Base-by-base conservation (phyloP, 1,140 invertebrate genomes). In the Musca vetustissima region DNA sequence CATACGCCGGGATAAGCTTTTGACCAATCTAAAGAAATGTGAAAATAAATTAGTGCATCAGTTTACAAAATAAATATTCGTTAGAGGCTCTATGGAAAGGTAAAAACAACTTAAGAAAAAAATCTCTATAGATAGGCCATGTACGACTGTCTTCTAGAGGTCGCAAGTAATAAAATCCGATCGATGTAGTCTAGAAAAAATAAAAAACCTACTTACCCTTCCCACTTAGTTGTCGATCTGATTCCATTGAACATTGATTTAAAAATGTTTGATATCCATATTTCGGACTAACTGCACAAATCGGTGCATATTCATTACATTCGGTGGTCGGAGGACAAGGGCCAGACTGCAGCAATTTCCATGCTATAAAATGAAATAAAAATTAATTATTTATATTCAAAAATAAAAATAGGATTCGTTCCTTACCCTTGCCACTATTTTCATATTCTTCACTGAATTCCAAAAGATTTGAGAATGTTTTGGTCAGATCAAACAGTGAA, bases 171-270 rank as follows among this genome's bases (percentile, higher is more conserved):
- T n/a, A n/a, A n/a, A n/a, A n/a, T n/a, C n/a, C n/a, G n/a, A n/a
- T n/a, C n/a, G n/a, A n/a, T n/a, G n/a, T n/a, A n/a, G n/a, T n/a
- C n/a, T n/a, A n/a, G n/a, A n/a, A n/a, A n/a, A n/a, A n/a, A n/a
- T n/a, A n/a, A n/a, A n/a, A n/a, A 28, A 4, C 28, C n/a, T n/a
- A 43, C 57, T 61, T 61, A 61, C 57, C 57, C 8, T 3, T 61
- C 8, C 57, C 57, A 1, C 19, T 61, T 7, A n/a, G 9, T 43
- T 11, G 17, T 21, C 36, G n/a, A 19, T 61, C 57, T 13, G 28
- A 28, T 13, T 21, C 28, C 28, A 61, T 36, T 17, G 43, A 15
- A 36, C 57, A 61, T 17, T 8, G 7, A 36, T 61, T 61, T 6
- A 32, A 21, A 36, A 61, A 61, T 3, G n/a, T 61, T 36, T 36